These are phyloP conservation scores for Reinhardtius hippoglossoides DNA, from an alignment of 2,113 vertebrate genomes.

Conservation along the genomic window DNA sequence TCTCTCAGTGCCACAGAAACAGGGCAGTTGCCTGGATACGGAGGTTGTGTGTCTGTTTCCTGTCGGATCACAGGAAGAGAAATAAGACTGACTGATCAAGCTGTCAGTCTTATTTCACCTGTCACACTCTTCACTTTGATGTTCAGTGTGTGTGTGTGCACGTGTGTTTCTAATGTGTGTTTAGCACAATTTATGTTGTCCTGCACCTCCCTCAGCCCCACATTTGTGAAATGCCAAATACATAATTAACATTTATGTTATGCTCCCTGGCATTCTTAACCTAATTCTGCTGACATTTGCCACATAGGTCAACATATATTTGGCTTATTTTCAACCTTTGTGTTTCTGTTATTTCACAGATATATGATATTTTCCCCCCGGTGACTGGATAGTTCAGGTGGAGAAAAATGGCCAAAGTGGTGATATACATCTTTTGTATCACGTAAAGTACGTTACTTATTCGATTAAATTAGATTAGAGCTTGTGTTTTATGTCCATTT, in stretches of 20 bases:
- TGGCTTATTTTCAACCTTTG: constrained; percentile 3
- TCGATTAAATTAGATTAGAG: not conserved
- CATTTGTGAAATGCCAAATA: constrained; percentile 61
- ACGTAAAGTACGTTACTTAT: not conserved
- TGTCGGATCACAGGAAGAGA: constrained; percentile 64
- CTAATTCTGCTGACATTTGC: constrained; percentile 51
- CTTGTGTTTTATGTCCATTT: not conserved
- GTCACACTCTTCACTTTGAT: constrained; percentile 42
- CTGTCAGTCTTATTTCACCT: constrained; percentile 62
- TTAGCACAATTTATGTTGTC: constrained; percentile 21
- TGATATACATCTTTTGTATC: not conserved
- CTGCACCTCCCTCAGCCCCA: constrained; percentile 8
- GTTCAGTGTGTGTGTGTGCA: constrained; percentile 20
- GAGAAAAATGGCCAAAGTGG: not conserved
- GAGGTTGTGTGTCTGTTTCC: constrained; percentile 65
- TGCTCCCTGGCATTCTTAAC: constrained; percentile 28
- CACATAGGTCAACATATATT: constrained; percentile 34
- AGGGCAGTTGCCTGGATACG: constrained; percentile 75
- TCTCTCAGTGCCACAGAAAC: constrained; percentile 52
- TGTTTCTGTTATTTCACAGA: not conserved
- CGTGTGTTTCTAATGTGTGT: constrained; percentile 3
- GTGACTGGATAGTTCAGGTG: not conserved
- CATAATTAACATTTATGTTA: constrained; percentile 58
- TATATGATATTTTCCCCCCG: not conserved
- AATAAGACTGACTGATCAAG: constrained; percentile 66